Conservation (phyloP, 2,797 vertebrate species). For the Pseudochaenichthys georgianus region DNA sequence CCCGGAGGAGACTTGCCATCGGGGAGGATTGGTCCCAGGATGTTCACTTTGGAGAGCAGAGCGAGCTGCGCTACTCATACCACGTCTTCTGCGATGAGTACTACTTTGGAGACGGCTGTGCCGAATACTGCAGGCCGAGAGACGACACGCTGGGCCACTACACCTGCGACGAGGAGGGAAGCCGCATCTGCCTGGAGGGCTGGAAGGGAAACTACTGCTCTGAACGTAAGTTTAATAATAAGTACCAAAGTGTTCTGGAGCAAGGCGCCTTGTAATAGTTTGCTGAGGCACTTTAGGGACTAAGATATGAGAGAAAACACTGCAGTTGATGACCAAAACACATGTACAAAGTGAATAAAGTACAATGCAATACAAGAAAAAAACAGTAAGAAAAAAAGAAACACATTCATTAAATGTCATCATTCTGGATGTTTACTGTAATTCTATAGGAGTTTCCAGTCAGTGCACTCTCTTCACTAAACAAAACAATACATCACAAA, state of each 20-base stretch:
- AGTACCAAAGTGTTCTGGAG: neutral
- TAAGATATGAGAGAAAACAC: neutral
- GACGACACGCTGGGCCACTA: conserved; percentile 90
- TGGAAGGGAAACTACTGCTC: conserved; percentile 91
- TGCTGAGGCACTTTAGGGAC: neutral
- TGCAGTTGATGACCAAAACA: neutral
- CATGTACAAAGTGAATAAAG: neutral
- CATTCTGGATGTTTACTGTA: neutral
- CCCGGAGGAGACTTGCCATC: conserved; percentile 87
- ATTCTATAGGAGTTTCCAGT: neutral
- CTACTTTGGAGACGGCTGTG: conserved; percentile 89
- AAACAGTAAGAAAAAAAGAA: neutral
- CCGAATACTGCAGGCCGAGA: conserved; percentile 89
- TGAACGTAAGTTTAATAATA: conserved; percentile 77
- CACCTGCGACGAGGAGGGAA: conserved; percentile 86
- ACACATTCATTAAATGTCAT: neutral
- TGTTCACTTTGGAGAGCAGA: conserved; percentile 89
- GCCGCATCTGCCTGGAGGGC: conserved; percentile 86
- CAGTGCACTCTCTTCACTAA: neutral
- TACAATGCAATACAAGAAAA: neutral
- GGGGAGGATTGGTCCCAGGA: conserved; percentile 92
- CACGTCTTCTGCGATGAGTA: conserved; percentile 91
- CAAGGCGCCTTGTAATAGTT: neutral
- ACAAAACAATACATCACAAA: neutral
- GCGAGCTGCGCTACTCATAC: conserved; percentile 92